Percentiles rank a stretch among this genome's conserved stretches.
Evolutionary conservation across 2,888 invertebrate genomes (phyloP).

Genomic region (Calliphora vomitoria): DNA sequence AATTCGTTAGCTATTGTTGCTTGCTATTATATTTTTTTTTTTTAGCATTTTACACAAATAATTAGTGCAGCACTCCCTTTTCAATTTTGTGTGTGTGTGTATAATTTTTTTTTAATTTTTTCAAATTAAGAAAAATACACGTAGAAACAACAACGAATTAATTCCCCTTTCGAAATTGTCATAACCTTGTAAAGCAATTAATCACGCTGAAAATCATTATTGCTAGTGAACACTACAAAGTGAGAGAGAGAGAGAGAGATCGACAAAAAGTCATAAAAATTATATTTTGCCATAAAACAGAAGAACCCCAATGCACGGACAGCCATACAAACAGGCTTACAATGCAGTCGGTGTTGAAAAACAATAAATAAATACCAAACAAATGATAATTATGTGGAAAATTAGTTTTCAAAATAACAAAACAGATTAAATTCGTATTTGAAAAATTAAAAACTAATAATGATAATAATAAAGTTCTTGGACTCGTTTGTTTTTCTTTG

Average conservation of each 20-base stretch:
- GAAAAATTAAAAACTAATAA: slow-evolving; percentile 45
- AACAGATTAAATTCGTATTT: slow-evolving; percentile 40
- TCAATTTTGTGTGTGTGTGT: neutral
- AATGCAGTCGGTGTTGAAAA: slow-evolving; percentile 17
- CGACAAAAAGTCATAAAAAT: slow-evolving; percentile 30
- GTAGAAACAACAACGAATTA: slow-evolving; percentile 36
- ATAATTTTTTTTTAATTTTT: neutral
- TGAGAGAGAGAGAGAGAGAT: neutral
- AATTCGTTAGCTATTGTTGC: neutral
- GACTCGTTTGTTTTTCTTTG: slow-evolving; percentile 9
- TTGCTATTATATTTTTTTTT: neutral
- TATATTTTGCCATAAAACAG: slow-evolving; percentile 26
- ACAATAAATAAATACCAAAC: slow-evolving; percentile 38
- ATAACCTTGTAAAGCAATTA: slow-evolving; percentile 72
- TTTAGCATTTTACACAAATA: slow-evolving; percentile 39
- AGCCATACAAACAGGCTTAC: neutral
- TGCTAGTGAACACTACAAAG: neutral
- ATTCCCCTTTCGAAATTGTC: slow-evolving; percentile 72
- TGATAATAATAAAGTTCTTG: slow-evolving; percentile 39
- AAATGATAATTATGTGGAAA: slow-evolving; percentile 69
- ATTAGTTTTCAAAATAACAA: slow-evolving; percentile 60
- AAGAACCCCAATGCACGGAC: slow-evolving; percentile 26
- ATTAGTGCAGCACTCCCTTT: slow-evolving; percentile 67
- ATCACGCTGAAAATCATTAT: slow-evolving; percentile 61
- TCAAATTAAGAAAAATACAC: slow-evolving; percentile 22